phyloP scores from a whole-genome alignment of 35 echinoderm and acorn worm species.

The Lytechinus variegatus region DNA sequence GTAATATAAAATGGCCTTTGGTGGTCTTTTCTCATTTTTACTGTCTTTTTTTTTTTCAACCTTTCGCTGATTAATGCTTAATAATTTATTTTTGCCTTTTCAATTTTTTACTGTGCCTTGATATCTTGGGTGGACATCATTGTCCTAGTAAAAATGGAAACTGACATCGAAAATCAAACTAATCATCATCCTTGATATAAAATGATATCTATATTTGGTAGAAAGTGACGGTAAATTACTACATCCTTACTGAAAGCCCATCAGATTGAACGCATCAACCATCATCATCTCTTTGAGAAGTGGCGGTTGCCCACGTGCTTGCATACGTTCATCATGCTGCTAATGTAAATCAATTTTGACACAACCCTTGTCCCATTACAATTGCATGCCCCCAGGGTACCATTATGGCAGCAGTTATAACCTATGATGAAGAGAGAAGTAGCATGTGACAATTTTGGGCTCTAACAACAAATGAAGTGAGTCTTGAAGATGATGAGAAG shows the following conservation, averaged over 20 bases:
- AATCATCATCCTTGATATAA: not conserved
- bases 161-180: not conserved
- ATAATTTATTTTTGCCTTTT: not conserved
- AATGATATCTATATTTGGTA: not conserved
- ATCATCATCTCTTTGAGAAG: not conserved
- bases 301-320: not conserved
- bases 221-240: not conserved
- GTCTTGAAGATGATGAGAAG: not conserved
- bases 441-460: slow-evolving; percentile 6
- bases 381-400: slow-evolving; percentile 35
- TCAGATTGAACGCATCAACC: not conserved
- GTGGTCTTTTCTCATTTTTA: too few relatives aligned
- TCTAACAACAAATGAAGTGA: slow-evolving; percentile 13
- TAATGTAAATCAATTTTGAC: slow-evolving; percentile 46
- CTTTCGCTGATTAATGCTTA: too few relatives aligned
- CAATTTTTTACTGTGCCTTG: not conserved
- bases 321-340: slow-evolving; percentile 2
- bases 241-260: not conserved
- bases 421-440: slow-evolving; percentile 24
- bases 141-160: not conserved
- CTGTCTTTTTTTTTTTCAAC: too few relatives aligned
- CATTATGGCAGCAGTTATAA: slow-evolving; percentile 36
- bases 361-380: slow-evolving; percentile 19
- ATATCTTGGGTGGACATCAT: not conserved
- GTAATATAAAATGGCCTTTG: too few relatives aligned